Percentiles rank a stretch among this genome's conserved stretches.
These are phyloP conservation scores for Leptocoma aspasia DNA, from an alignment of 2,113 vertebrate species.

Conservation along the genomic window DNA sequence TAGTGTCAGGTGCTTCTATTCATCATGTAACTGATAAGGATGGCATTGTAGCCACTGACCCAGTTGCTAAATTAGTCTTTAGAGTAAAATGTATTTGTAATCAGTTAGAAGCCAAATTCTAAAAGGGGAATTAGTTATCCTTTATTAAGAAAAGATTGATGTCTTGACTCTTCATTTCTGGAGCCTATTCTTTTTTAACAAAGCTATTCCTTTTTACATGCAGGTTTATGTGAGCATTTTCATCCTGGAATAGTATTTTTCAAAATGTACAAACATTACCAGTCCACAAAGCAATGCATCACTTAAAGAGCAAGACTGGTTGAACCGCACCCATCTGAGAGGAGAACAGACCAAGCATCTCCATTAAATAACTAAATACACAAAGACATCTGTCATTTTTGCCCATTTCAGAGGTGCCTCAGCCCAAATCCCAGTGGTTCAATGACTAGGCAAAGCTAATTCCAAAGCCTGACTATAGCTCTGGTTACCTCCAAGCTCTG, in stretches of 20 bases:
- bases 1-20: not conserved
- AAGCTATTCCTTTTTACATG: not conserved
- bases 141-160: not conserved
- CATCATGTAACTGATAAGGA: not conserved
- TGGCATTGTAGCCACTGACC: constrained; percentile 1
- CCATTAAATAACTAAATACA: not conserved
- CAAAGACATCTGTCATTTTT: not conserved
- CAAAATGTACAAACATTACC: not conserved
- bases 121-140: not conserved
- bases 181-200: not conserved
- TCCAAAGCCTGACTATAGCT: not conserved
- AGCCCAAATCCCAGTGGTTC: not conserved
- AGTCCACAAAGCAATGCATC: not conserved
- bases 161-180: not conserved
- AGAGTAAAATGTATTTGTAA: constrained; percentile 29
- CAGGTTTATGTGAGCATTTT: not conserved
- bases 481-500: not conserved
- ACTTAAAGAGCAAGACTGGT: not conserved
- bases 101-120: not conserved
- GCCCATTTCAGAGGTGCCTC: not conserved
- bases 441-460: not conserved
- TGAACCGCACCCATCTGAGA: not conserved
- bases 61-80: constrained; percentile 17
- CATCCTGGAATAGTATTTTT: not conserved
- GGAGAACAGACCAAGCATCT: not conserved